Percentiles rank a stretch among this genome's conserved stretches.
Conservation (phyloP, 2,888 invertebrate species). For the Flexamia atlantica region DNA sequence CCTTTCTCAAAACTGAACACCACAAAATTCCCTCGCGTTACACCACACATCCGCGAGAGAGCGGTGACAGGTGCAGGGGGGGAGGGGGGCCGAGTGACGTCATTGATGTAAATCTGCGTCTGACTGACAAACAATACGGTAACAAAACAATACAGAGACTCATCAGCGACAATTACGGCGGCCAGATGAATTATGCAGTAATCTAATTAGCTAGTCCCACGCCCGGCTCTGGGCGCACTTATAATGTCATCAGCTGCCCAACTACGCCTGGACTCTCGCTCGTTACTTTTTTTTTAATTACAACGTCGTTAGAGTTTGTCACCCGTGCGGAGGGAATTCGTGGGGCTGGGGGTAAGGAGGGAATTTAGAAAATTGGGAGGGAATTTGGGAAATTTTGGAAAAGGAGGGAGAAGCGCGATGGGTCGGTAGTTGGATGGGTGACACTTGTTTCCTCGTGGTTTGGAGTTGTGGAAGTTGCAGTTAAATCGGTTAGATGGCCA, state of each 20-base stretch:
- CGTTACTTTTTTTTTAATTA: background rate
- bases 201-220: conserved; percentile 31
- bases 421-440: background rate
- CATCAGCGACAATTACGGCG: conserved; percentile 14
- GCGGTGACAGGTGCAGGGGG: background rate
- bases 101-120: conserved; percentile 10
- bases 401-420: background rate
- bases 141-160: conserved; percentile 15
- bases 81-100: conserved; percentile 1
- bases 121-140: background rate
- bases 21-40: too few relatives aligned
- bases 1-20: too few relatives aligned
- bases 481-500: too few relatives aligned
- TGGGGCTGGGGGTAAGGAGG: too few relatives aligned
- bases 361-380: background rate
- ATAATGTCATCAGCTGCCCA: conserved; percentile 42
- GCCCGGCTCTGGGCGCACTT: background rate
- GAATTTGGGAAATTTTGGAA: background rate
- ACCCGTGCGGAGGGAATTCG: background rate
- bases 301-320: conserved; percentile 19
- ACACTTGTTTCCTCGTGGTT: background rate
- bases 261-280: background rate
- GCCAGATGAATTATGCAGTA: conserved; percentile 41
- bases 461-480: background rate
- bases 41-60: background rate